These are phyloP conservation scores for Anagrus nilaparvatae DNA, from an alignment of 1,140 invertebrate genomes.

Conservation along the genomic window DNA sequence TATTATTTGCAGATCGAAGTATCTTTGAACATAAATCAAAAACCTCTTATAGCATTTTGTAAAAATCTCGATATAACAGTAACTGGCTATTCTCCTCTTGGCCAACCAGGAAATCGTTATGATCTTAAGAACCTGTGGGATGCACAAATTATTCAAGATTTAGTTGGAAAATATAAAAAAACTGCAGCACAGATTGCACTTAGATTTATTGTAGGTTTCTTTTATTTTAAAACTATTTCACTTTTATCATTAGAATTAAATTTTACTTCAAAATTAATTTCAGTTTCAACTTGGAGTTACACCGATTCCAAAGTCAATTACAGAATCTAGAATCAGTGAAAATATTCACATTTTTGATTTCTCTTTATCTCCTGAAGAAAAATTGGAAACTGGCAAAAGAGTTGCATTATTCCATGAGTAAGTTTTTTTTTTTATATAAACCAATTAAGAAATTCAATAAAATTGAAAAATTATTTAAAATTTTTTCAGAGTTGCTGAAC, in stretches of 20 bases:
- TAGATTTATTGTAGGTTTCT: constrained; percentile 49
- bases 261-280: constrained; percentile 1
- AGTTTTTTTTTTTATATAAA: no score
- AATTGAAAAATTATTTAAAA: no score
- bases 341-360: constrained; percentile 71
- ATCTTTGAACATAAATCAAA: constrained; percentile 78
- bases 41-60: constrained; percentile 54
- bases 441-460: no score
- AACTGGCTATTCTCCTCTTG: constrained; percentile 71
- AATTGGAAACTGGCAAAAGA: no score
- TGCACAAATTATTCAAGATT: constrained; percentile 42
- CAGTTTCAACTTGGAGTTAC: constrained; percentile 25
- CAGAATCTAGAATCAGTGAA: constrained; percentile 52
- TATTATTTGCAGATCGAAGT: constrained; percentile 51
- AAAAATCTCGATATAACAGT: constrained; percentile 51
- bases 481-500: no score
- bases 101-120: constrained; percentile 49
- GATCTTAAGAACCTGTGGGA: constrained; percentile 33
- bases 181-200: constrained; percentile 56
- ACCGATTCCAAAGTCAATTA: constrained; percentile 66
- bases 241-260: background rate
- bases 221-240: constrained; percentile 1
- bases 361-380: no score
- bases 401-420: no score
- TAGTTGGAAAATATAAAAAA: constrained; percentile 56